These are phyloP conservation scores for Phrynocephalus forsythii DNA, from an alignment of 2,797 vertebrate species.

Conservation along the genomic window DNA sequence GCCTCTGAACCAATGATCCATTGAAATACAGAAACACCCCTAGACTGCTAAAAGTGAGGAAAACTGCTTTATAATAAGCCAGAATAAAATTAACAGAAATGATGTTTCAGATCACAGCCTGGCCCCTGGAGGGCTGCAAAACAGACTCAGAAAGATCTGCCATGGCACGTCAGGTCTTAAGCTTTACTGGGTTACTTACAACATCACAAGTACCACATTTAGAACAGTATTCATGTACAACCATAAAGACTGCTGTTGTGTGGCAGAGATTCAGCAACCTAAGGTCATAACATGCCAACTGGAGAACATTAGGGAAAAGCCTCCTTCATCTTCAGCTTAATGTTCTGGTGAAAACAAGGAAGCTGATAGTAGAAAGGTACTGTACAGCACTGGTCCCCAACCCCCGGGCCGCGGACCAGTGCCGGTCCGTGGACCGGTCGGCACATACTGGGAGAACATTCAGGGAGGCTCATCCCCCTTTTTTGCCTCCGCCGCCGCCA, in stretches of 20 bases:
- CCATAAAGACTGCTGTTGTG: conserved; percentile 78
- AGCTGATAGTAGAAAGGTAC: conserved; percentile 57
- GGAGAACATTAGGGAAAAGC: conserved; percentile 75
- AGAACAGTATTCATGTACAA: conserved; percentile 63
- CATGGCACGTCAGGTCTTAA: conserved; percentile 62
- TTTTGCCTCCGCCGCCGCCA: too few species aligned
- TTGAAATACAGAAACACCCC: conserved; percentile 42
- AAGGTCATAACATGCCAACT: conserved; percentile 75
- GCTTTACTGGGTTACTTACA: conserved; percentile 73
- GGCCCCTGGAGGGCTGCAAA: conserved; percentile 75
- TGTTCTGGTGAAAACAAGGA: conserved; percentile 79
- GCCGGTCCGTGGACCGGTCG: too few species aligned
- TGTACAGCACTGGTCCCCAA: too few species aligned
- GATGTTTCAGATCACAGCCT: conserved; percentile 65
- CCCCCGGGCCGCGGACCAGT: too few species aligned
- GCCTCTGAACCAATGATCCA: conserved; percentile 10
- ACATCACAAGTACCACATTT: conserved; percentile 76
- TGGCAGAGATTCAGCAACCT: conserved; percentile 71
- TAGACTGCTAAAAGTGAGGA: conserved; percentile 33
- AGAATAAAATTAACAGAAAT: conserved; percentile 74
- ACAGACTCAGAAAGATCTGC: conserved; percentile 61
- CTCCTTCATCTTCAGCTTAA: conserved; percentile 80
- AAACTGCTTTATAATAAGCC: conserved; percentile 55
- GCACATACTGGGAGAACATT: too few species aligned
- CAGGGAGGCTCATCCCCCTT: too few species aligned